phyloP scores from a whole-genome alignment of 2,797 vertebrate species.

The Prionace glauca region DNA sequence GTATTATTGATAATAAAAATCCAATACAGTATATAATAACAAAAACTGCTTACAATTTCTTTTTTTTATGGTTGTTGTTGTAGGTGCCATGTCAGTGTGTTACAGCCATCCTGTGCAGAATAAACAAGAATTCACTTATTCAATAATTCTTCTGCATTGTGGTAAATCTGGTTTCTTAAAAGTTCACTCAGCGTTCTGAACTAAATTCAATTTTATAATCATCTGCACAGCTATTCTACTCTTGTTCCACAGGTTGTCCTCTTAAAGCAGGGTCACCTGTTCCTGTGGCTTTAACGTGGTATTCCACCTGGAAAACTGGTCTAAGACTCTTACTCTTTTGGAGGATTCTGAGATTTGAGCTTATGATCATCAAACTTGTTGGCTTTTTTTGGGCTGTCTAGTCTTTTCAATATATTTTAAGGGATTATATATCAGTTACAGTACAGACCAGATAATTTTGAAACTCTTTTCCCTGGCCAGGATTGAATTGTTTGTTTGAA shows the following conservation, averaged over 20 bases:
- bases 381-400: not conserved
- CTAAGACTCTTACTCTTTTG: not conserved
- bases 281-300: not conserved
- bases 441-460: not conserved
- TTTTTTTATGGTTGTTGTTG: conserved; percentile 41
- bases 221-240: not conserved
- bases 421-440: not conserved
- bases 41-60: not conserved
- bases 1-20: not conserved
- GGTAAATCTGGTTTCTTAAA: conserved; percentile 53
- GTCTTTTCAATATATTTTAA: not conserved
- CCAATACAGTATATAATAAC: not conserved
- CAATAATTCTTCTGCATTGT: conserved; percentile 78
- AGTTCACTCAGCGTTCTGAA: not conserved
- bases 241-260: not conserved
- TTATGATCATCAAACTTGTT: not conserved
- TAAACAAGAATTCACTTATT: conserved; percentile 67
- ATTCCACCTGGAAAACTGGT: not conserved
- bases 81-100: conserved; percentile 85
- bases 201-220: not conserved
- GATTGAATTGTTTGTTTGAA: not conserved
- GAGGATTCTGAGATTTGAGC: not conserved
- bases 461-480: not conserved
- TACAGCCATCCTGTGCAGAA: conserved; percentile 59
- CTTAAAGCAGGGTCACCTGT: not conserved